phyloP scores from a whole-genome alignment of 2,888 invertebrate species.

The Synergus laeviventris region DNA sequence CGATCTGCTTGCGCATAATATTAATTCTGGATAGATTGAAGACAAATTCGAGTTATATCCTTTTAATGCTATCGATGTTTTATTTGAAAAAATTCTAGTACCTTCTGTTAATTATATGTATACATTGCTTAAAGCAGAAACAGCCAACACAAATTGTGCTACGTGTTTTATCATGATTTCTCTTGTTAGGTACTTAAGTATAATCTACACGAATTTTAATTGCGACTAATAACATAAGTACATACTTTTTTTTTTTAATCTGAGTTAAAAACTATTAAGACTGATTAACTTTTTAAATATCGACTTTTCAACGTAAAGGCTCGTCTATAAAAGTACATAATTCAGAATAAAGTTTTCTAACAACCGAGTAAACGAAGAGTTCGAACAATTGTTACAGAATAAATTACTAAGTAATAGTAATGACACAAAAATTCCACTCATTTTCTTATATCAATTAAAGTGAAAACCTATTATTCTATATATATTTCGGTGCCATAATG shows the following conservation, averaged over 20 bases:
- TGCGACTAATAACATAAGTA: not conserved
- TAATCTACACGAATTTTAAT: slow-evolving; percentile 1
- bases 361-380: no score
- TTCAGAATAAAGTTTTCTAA: no score
- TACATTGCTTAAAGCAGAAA: not conserved
- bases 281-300: not conserved
- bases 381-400: no score
- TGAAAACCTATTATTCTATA: no score
- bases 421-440: no score
- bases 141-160: not conserved
- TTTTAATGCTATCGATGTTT: not conserved
- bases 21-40: not conserved
- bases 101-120: not conserved
- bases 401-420: no score
- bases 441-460: no score
- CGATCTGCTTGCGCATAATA: not conserved
- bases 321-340: no score
- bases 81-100: not conserved
- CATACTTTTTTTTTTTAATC: not conserved
- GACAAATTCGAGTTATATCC: not conserved
- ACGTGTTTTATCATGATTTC: not conserved
- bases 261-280: not conserved
- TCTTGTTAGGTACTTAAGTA: not conserved
- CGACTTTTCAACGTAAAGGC: no score
- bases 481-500: no score